phyloP scores from a whole-genome alignment of 1,140 invertebrate species.

The Euura saliciscinereae region DNA sequence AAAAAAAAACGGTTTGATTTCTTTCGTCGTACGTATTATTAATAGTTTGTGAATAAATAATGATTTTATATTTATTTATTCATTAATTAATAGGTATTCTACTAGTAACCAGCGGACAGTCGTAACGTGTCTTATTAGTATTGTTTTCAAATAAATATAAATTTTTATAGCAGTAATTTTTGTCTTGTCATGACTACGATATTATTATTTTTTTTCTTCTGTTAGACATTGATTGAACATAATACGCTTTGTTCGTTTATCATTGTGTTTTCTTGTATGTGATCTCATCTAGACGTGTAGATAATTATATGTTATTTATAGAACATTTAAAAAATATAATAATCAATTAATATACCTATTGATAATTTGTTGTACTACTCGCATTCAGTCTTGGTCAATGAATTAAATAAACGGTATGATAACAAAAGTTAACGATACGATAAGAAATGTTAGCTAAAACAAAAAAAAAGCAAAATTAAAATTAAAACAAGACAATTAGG shows the following conservation, averaged over 20 bases:
- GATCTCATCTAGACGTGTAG: no score
- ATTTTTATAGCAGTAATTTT: neutral
- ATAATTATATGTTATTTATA: no score
- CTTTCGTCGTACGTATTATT: neutral
- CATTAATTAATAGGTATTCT: neutral
- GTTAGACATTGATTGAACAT: no score
- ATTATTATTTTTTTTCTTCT: no score
- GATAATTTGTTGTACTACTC: constrained; percentile 44
- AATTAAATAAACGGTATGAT: constrained; percentile 43
- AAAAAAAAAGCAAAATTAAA: neutral
- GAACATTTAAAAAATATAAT: no score
- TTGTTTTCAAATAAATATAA: neutral
- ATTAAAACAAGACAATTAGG: constrained; percentile 36
- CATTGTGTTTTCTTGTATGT: no score
- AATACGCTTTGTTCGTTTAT: no score
- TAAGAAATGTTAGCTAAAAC: constrained; percentile 17
- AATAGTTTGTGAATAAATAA: neutral
- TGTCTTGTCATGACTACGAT: neutral
- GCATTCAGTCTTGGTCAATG: constrained; percentile 55
- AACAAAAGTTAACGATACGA: neutral
- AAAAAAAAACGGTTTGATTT: neutral
- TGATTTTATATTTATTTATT: neutral
- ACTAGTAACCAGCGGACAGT: neutral
- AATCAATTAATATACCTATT: constrained; percentile 19
- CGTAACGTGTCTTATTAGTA: neutral